Evolutionary conservation across 2,888 invertebrate species (phyloP).

Genomic region (Athalia circularis): DNA sequence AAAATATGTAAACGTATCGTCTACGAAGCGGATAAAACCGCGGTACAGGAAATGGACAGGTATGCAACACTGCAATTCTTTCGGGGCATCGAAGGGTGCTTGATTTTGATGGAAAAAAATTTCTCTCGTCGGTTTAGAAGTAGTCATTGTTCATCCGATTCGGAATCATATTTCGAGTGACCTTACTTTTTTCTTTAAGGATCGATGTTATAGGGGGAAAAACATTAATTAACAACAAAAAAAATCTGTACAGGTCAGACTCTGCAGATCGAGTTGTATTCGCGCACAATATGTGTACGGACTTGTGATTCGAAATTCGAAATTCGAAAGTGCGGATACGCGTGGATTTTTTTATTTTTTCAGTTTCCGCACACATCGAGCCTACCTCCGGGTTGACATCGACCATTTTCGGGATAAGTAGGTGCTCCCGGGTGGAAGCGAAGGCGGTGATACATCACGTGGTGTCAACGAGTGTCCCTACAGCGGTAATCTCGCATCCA

Average conservation of each 20-base stretch:
- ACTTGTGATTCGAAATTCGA: neutral
- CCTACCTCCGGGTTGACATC: slow-evolving; percentile 16
- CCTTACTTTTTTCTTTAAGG: neutral
- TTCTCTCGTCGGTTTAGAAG: too few relatives aligned
- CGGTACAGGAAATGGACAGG: too few relatives aligned
- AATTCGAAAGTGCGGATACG: neutral
- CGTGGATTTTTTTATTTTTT: neutral
- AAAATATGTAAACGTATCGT: too few relatives aligned
- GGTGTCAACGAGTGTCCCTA: slow-evolving; percentile 68
- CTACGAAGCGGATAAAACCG: too few relatives aligned
- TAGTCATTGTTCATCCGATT: too few relatives aligned
- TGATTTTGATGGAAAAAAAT: too few relatives aligned
- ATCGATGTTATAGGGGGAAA: neutral
- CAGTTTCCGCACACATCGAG: neutral
- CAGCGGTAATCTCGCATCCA: slow-evolving; percentile 72
- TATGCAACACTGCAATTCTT: too few relatives aligned
- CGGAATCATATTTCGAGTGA: neutral
- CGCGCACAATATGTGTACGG: too few relatives aligned
- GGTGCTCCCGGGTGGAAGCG: slow-evolving; percentile 52
- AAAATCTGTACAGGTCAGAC: too few relatives aligned
- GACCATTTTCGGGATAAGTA: slow-evolving; percentile 41
- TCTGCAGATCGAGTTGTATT: too few relatives aligned
- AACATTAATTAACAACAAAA: too few relatives aligned
- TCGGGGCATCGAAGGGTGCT: too few relatives aligned
- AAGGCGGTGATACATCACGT: slow-evolving; percentile 63